Evolutionary conservation across 2,888 invertebrate species (phyloP), one percentile per base, ranked within the genome.

Genomic region (Polydrusus cervinus): DNA sequence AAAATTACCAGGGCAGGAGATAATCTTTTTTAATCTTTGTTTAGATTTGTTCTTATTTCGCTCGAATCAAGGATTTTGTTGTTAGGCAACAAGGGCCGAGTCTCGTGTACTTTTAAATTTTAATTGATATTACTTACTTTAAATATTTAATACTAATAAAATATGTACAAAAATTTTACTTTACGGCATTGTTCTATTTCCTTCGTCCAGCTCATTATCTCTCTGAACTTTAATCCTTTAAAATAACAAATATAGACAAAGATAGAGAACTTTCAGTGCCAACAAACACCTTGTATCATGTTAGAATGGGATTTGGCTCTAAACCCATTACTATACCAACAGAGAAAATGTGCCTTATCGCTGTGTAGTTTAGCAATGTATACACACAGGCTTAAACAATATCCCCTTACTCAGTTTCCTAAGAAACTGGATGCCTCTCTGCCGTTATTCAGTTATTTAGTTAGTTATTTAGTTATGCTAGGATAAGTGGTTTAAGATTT

Each of bases 271-370:
- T 43, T 25, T 11, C 49, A 49, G 16, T 13, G 49, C 47, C 49
- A 55, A 43, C 66, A 67, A 47, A 65, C 65, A 65, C 65, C 47
- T 51, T 65, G 51, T 67, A 53, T 51, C 55, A 14, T 53, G 66
- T 51, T 25, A 53, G 53, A 18, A 9, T 13, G 13, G 38, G 66
- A 53, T 67, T 67, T 67, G 34, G 38, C 51, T 25, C 7, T 11
- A 53, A 53, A 40, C 53, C 25, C 14, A 67, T 53, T 67, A 53
- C 40, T 53, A 40, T 53, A 67, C 66, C 60, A 71, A 71, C 69
- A 75, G 57, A 67, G 40, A 69, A 71, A 75, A 64, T 75, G 74
- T 75, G 75, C 75, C 75, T 75, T 75, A 75, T 75, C 75, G 71
- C 49, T 67, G 5, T 67, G 62, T 34, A 34, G 34, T 75, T 51